Base-by-base conservation (phyloP, 2,113 vertebrate species). In the Cairina moschata region DNA sequence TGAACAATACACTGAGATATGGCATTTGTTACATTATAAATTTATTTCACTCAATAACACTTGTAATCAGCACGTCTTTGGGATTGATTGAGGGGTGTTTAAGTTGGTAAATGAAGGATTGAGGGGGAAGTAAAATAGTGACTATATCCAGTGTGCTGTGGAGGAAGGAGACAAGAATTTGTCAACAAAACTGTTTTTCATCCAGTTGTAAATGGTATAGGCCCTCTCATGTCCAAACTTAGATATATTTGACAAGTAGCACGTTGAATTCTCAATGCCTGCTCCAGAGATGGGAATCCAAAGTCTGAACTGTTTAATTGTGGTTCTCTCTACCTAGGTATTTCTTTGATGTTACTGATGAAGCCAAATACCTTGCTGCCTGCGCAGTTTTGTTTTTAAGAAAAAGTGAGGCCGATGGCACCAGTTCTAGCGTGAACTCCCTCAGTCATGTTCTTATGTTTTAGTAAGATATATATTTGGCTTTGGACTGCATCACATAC, bases 391-490 rank as follows among this genome's bases (percentile, higher is more conserved):
- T 36, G 38, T 9, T 34, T 29, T 22, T 26, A 28, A n/a, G 75
- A 14, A 31, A 38, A 63, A 54, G 28, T 38, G 31, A 82, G 66
- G n/a, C 59, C 31, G 26, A 42, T 3, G 32, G 67, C 68, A 69
- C 48, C 86, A 9, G 22, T 71, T 74, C 36, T 31, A 55, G 83
- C 65, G 2, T 15, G 31, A n/a, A 34, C 58, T 40, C 77, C 87
- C 80, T 79, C 44, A 6, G 36, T 60, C 18, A 34, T 66, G 25
- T 59, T 86, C 93, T 96, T 94, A 90, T 90, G 96, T 93, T 96
- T 94, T 94, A 96, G 65, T 94, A 88, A 93, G 96, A 84, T 13
- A 38, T 3, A 71, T 40, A 2, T 3, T 21, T 32, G 76, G 73
- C 22, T 66, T 90, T 78, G 83, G 93, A 32, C 42, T 28, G 62